These are phyloP conservation scores for Amyelois transitella DNA, from an alignment of 1,140 invertebrate genomes.

Conservation along the genomic window DNA sequence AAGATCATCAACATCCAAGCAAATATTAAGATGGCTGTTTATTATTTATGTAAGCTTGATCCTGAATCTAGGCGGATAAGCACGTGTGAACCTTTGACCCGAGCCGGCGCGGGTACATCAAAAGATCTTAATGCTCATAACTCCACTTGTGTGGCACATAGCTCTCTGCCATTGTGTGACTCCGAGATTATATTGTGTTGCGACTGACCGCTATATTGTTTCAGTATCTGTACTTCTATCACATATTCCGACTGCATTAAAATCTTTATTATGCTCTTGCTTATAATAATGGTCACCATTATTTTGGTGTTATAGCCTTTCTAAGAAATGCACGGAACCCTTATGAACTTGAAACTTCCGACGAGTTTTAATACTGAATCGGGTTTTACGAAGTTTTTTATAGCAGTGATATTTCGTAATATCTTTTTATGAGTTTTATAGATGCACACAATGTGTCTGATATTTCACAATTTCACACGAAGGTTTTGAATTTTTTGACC, in stretches of 20 bases:
- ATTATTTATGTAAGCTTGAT: constrained; percentile 28
- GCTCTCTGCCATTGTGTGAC: constrained; percentile 12
- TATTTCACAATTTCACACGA: no score
- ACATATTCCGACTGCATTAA: not conserved
- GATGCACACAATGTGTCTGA: no score
- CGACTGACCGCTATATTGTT: constrained; percentile 20
- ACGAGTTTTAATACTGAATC: not conserved
- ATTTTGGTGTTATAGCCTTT: not conserved
- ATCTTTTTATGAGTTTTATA: no score
- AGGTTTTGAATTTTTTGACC: no score
- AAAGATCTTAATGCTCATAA: constrained; percentile 28
- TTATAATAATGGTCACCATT: not conserved
- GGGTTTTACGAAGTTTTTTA: not conserved
- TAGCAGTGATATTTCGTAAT: not conserved
- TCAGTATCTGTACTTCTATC: not conserved
- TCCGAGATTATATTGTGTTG: constrained; percentile 16
- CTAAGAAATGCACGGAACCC: not conserved
- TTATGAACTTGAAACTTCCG: not conserved
- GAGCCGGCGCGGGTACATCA: constrained; percentile 24
- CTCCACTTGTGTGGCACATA: constrained; percentile 17
- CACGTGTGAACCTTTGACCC: constrained; percentile 30
- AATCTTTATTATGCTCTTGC: not conserved
- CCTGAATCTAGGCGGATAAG: constrained; percentile 21
- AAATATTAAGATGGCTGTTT: constrained; percentile 15
- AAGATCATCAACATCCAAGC: not conserved